Evolutionary conservation across 2,888 invertebrate genomes (phyloP), one percentile per base, ranked within the genome.

Genomic region (Taenaris catops): DNA sequence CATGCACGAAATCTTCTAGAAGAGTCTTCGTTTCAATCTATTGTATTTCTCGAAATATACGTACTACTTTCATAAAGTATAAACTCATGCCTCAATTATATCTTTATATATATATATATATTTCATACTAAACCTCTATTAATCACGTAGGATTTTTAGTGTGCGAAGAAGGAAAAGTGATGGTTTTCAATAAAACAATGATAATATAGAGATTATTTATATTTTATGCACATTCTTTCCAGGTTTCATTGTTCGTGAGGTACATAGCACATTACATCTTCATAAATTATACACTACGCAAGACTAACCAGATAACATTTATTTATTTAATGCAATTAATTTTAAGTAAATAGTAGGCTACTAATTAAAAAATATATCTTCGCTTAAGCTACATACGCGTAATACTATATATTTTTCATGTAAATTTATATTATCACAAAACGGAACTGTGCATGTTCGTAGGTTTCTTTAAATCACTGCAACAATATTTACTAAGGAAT

Each of bases 161-260:
- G n/a, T n/a, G n/a, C n/a, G n/a, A n/a, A n/a, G n/a, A n/a, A n/a
- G n/a, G n/a, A n/a, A n/a, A n/a, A n/a, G n/a, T n/a, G n/a, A n/a
- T n/a, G n/a, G n/a, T n/a, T n/a, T n/a, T n/a, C n/a, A 23, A 34
- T 26, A 18, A 27, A 27, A 34, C 10, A 28, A 27, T 36, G 12
- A 20, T 37, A 34, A 17, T 29, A 35, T 27, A 25, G 18, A 38
- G 23, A 31, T 24, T 31, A 38, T 32, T 31, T 28, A 37, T 26
- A 34, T 38, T 41, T 37, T 31, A 38, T 34, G 23, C 37, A 37
- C 9, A 29, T 29, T 18, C 25, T 38, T 27, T 32, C 27, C 31
- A 98, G 98, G 38, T 20, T 17, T 34, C 29, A 34, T 41, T 29
- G 29, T 43, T 40, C 26, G 25, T 38, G 20, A 38, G 20, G 34